Base-by-base conservation (phyloP, 2,113 vertebrate species). In the Blennius ocellaris region DNA sequence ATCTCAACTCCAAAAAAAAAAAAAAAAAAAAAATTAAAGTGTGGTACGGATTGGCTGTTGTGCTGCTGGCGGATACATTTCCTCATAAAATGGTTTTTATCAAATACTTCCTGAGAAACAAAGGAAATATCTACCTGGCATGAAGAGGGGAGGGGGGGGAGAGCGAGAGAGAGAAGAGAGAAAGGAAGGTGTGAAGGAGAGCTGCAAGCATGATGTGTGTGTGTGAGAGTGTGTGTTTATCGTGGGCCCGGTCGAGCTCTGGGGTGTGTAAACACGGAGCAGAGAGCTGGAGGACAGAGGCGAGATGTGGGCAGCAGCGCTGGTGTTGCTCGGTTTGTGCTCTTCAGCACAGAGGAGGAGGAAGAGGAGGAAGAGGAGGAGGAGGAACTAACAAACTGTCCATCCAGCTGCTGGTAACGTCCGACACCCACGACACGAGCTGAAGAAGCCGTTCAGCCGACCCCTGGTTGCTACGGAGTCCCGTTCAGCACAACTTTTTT, bases 61-160 rank as follows among this genome's bases (percentile, higher is more conserved):
- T 88, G 86, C 68, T 84, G 86, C 86, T 85, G 83, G 80, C 76
- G 57, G 73, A 80, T 61, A 82, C 67, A 86, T 91, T 90, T 88
- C 86, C 90, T 91, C 82, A 15, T 70, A 65, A 78, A 82, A 86
- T 79, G 71, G 78, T 79, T 78, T 70, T 78, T 70, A 83, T 88
- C 63, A 77, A 87, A 86, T 69, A 83, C 89, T 91, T 92, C 91
- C 91, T 92, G 91, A 92, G 91, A 90, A 88, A 84, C 65, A 82
- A 88, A 87, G 87, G 84, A 89, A 88, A 91, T 54, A 80, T 89
- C 85, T 84, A 84, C 84, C 85, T 87, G 90, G 76, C 51, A 11
- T 73, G 71, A 67, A 68, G 65, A 39, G 9, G 64, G 7, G 14
- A n/a, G 14, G 5, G 59, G 11, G 30, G 43, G 12, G 5, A 11